phyloP scores from a whole-genome alignment of 2,113 vertebrate genomes.

The Sceloporus undulatus region DNA sequence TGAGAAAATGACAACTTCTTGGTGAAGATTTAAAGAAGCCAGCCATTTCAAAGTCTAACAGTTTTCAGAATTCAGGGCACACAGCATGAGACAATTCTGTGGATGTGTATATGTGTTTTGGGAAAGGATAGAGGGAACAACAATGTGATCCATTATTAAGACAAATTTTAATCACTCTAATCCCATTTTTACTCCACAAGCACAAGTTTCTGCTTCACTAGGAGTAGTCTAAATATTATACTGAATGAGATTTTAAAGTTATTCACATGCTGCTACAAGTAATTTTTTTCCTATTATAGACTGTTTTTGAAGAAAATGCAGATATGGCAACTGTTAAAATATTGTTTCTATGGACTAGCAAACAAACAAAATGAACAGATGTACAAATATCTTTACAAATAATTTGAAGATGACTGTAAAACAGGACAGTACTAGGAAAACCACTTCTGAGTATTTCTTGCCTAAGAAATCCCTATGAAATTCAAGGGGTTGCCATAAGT shows the following conservation, averaged over 20 bases:
- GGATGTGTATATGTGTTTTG: not conserved
- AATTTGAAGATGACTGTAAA: slow-evolving; percentile 2
- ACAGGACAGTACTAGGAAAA: not conserved
- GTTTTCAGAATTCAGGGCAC: slow-evolving; percentile 41
- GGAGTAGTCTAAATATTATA: slow-evolving; percentile 15
- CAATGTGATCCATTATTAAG: slow-evolving; percentile 21
- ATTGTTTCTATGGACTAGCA: not conserved
- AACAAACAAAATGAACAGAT: not conserved
- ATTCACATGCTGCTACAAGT: not conserved
- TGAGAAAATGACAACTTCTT: slow-evolving; percentile 43
- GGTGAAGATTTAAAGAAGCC: slow-evolving; percentile 31
- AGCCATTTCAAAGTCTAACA: slow-evolving; percentile 42
- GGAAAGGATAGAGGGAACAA: not conserved
- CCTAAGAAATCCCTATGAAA: no score
- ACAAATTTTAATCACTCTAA: slow-evolving; percentile 34
- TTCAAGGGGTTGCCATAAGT: no score
- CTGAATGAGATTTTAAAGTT: not conserved
- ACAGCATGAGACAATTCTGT: not conserved
- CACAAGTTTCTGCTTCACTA: slow-evolving; percentile 15
- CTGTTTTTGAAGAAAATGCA: not conserved
- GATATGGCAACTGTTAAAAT: not conserved
- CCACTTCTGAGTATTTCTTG: no score
- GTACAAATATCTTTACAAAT: not conserved
- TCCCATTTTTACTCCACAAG: not conserved
- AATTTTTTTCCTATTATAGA: not conserved